These are phyloP conservation scores for Pelvicachromis taeniatus DNA, from an alignment of 2,113 vertebrate genomes.

Conservation along the genomic window DNA sequence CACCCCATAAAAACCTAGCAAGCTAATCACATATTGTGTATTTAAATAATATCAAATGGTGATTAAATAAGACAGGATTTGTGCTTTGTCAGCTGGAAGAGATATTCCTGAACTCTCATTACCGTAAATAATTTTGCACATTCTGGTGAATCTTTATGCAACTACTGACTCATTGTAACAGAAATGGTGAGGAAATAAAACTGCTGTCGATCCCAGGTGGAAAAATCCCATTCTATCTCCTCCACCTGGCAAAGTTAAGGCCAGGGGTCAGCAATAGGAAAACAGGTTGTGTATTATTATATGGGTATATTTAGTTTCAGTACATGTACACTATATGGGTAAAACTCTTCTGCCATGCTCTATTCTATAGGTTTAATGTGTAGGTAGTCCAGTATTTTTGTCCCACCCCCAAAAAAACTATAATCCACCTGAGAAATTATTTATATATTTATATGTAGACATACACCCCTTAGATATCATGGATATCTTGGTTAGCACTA, in stretches of 20 bases:
- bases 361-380: rapidly evolving
- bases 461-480: neutral
- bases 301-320: rapidly evolving
- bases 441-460: neutral
- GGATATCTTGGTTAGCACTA: neutral
- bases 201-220: constrained; percentile 1
- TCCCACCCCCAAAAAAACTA: no score
- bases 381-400: neutral
- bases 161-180: neutral
- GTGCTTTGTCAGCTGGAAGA: constrained; percentile 20
- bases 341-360: no score
- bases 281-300: neutral
- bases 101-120: neutral
- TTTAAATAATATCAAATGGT: constrained; percentile 53
- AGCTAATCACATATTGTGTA: constrained; percentile 40
- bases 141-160: neutral
- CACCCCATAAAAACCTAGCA: constrained; percentile 15
- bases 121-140: neutral
- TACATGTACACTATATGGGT: neutral
- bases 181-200: neutral
- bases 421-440: neutral
- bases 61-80: neutral
- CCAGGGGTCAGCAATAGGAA: neutral
- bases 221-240: neutral
- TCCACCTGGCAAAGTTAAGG: neutral